Conservation (phyloP, 2,888 invertebrate species). For the Amphipoea lucens region DNA sequence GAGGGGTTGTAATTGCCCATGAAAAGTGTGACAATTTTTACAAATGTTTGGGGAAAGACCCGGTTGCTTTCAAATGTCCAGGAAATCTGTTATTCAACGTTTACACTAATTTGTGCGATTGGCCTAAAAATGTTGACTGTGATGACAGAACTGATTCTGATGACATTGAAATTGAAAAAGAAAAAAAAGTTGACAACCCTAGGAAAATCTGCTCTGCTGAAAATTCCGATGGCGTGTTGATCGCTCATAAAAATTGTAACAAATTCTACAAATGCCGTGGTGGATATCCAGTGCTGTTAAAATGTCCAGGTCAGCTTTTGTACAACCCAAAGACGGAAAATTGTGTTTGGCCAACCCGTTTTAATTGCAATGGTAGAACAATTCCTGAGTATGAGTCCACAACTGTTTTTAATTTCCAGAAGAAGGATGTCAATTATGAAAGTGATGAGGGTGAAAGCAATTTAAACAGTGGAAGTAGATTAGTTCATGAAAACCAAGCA, state of each 20-base stretch:
- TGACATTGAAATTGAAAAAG: conserved; percentile 16
- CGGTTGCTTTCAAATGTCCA: conserved; percentile 64
- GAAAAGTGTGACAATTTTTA: conserved; percentile 74
- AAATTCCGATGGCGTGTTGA: conserved; percentile 69
- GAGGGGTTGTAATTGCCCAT: conserved; percentile 67
- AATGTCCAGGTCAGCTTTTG: conserved; percentile 67
- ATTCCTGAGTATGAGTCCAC: conserved; percentile 12
- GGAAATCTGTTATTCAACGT: conserved; percentile 65
- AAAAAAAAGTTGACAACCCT: conserved; percentile 57
- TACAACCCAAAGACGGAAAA: conserved; percentile 68
- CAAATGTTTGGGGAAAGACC: conserved; percentile 65
- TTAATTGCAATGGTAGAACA: conserved; percentile 72
- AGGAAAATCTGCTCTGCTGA: conserved; percentile 66
- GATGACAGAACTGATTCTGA: conserved; percentile 54
- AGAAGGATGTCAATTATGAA: background rate
- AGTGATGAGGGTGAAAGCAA: background rate
- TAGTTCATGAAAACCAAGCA: background rate
- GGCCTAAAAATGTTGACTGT: conserved; percentile 66
- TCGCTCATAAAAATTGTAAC: conserved; percentile 74
- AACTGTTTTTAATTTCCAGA: background rate
- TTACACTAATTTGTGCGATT: conserved; percentile 63
- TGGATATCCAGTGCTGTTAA: conserved; percentile 65
- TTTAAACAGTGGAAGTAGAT: background rate
- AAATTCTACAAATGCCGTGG: conserved; percentile 72
- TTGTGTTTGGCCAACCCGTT: conserved; percentile 76